Conservation (phyloP, 2,888 invertebrate genomes). For the Drosophila kuntzei region DNA sequence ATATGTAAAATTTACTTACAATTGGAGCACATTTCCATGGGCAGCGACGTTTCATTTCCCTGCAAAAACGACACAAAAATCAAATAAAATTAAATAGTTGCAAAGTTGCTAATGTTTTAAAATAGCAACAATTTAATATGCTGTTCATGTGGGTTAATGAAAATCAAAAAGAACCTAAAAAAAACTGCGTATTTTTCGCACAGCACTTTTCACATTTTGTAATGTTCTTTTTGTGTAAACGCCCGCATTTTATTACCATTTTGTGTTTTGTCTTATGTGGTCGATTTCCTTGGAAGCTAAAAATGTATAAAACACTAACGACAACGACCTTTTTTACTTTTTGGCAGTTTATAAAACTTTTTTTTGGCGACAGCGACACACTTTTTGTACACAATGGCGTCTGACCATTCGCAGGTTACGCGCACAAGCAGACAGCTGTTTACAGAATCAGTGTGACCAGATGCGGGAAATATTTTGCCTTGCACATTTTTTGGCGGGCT, state of each 20-base stretch:
- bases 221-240: not conserved
- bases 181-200: conserved; percentile 48
- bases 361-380: conserved; percentile 56
- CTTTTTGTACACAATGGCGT: conserved; percentile 65
- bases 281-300: conserved; percentile 52
- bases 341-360: conserved; percentile 52
- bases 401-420: conserved; percentile 49
- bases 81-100: not conserved
- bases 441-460: conserved; percentile 20
- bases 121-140: not conserved
- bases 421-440: conserved; percentile 45
- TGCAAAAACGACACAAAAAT: conserved; percentile 27
- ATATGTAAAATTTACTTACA: conserved; percentile 50
- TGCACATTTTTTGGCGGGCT: not conserved
- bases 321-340: conserved; percentile 33
- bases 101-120: conserved; percentile 10
- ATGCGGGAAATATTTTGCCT: not conserved
- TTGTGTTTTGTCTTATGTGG: conserved; percentile 44
- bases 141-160: not conserved
- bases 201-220: conserved; percentile 19
- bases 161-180: conserved; percentile 30
- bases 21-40: conserved; percentile 75
- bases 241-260: conserved; percentile 51
- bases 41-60: conserved; percentile 72
- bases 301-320: conserved; percentile 48